Evolutionary conservation across 2,797 vertebrate species (phyloP), one percentile per base, ranked within the genome.

Genomic region (Synanceia verrucosa): DNA sequence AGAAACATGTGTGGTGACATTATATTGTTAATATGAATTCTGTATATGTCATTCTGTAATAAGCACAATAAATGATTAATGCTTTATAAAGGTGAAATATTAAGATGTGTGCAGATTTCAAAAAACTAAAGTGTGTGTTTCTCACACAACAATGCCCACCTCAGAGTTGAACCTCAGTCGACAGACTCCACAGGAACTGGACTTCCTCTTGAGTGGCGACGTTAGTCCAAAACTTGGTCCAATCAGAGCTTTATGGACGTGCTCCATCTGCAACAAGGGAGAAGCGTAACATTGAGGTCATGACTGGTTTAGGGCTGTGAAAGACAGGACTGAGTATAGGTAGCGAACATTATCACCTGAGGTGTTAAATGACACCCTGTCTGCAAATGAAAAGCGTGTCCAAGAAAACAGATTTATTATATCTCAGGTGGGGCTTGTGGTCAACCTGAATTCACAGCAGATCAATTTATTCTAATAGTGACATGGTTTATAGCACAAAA

Each of bases 101-200:
- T 19, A 39, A 39, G 4, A 65, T 46, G 60, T 61, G 47, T 39
- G 62, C 23, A 55, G 57, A 34, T 65, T 63, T 72, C 48, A 70
- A 48, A 72, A 78, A 84, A 68, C 66, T 0, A 44, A 60, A 60
- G 39, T 9, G 21, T 47, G 29, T 3, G 12, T 46, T 70, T 84
- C 60, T 52, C 73, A 69, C 31, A 62, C 2, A 41, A 71, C 76
- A 50, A 62, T 57, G 36, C 88, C 76, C 70, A 98, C 97, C 94
- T 97, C 96, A 12, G 96, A 97, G 95, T 96, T 97, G 93, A 97
- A 97, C 94, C 93, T 96, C 88, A 96, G 93, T 76, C 93, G 95
- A 91, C 95, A 98, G 85, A 96, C 95, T 76, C 95, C 94, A 80
- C 96, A 97, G 79, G 95, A 95, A 88, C 96, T 95, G 90, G 94